Evolutionary conservation across 2,888 invertebrate genomes (phyloP).

Genomic region (Iselma pallidipennis): DNA sequence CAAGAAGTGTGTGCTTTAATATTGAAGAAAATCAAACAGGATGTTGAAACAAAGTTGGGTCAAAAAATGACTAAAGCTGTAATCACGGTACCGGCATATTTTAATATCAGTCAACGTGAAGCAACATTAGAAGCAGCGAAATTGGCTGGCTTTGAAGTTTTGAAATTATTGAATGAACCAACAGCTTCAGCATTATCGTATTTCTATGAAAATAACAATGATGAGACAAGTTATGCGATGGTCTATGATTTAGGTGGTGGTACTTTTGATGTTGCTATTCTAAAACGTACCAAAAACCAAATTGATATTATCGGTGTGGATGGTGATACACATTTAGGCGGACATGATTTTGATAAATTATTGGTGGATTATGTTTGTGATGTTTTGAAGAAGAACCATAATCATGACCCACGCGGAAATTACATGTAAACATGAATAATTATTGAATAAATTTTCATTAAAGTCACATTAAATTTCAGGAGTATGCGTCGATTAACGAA

Average conservation of each 20-base stretch:
- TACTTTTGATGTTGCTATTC: constrained; percentile 39
- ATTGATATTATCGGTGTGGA: constrained; percentile 32
- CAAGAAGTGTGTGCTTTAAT: constrained; percentile 4
- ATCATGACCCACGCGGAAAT: constrained; percentile 19
- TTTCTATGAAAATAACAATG: too few relatives aligned
- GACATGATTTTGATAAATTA: constrained; percentile 36
- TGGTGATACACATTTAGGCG: constrained; percentile 40
- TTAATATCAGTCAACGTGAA: constrained; percentile 14
- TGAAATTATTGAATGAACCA: constrained; percentile 17
- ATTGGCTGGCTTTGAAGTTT: constrained; percentile 12
- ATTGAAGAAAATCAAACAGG: constrained; percentile 9
- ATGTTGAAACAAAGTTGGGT: constrained; percentile 7
- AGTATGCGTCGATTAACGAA: constrained; percentile 23
- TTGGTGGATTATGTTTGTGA: constrained; percentile 25
- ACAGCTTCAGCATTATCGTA: constrained; percentile 12
- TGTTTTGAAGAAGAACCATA: constrained; percentile 23
- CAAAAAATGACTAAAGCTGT: constrained; percentile 6
- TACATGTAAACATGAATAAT: not conserved
- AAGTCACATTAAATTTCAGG: not conserved
- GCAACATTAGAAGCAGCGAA: constrained; percentile 14
- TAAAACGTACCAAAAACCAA: constrained; percentile 19
- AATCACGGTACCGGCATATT: constrained; percentile 23
- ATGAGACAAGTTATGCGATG: constrained; percentile 22
- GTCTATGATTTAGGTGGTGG: constrained; percentile 41
- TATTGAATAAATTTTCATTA: not conserved